phyloP scores from a whole-genome alignment of 2,888 invertebrate species.

The Mesopsocus fuscifrons region DNA sequence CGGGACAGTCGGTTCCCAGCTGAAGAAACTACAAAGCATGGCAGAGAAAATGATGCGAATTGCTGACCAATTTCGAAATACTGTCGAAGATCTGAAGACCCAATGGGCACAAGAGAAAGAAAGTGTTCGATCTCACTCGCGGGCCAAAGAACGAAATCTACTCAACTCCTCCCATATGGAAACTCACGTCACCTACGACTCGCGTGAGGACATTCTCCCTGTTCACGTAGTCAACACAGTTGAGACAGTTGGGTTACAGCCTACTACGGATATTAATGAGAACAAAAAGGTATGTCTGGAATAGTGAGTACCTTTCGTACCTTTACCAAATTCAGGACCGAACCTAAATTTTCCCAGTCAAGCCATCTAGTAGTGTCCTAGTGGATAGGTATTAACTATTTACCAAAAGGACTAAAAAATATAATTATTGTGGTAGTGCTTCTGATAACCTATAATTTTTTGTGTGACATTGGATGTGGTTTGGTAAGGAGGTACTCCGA shows the following conservation, averaged over 20 bases:
- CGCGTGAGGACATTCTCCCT: conserved; percentile 16
- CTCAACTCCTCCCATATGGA: conserved; percentile 47
- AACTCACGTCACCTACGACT: conserved; percentile 30
- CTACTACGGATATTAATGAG: conserved; percentile 38
- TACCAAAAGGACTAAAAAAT: no score
- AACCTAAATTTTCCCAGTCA: conserved; percentile 1
- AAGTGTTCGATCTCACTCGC: conserved; percentile 28
- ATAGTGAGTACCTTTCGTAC: conserved; percentile 11
- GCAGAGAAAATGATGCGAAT: conserved; percentile 45
- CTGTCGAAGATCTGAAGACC: conserved; percentile 51
- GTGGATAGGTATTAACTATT: no score
- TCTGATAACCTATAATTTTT: no score
- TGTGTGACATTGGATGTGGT: no score
- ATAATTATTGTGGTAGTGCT: no score
- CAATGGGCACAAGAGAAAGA: conserved; percentile 44
- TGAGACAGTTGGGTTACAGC: conserved; percentile 34
- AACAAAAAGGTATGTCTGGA: conserved; percentile 62
- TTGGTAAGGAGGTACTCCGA: no score
- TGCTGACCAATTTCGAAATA: conserved; percentile 47
- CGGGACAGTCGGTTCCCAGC: conserved; percentile 19
- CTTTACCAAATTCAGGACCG: conserved; percentile 7
- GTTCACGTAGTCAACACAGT: conserved; percentile 25
- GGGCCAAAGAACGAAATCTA: conserved; percentile 45
- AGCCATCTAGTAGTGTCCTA: no score
- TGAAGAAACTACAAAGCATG: conserved; percentile 42